phyloP scores from a whole-genome alignment of 2,888 invertebrate species.

The Stramonita haemastoma region DNA sequence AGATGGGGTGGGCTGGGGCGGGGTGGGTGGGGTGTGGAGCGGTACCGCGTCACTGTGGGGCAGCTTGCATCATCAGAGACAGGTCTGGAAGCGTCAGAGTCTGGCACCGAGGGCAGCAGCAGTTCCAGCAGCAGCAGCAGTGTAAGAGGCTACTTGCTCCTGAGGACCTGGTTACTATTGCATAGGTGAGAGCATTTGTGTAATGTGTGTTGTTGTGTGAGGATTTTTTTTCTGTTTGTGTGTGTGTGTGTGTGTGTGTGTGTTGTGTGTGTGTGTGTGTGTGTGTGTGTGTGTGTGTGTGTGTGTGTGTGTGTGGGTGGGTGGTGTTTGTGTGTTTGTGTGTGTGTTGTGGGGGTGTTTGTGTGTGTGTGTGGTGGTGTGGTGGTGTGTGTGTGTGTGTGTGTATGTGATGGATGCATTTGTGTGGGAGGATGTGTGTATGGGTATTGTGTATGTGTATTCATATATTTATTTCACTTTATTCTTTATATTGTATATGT shows the following conservation, averaged over 20 bases:
- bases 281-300: background rate
- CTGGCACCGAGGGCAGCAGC: too few relatives aligned
- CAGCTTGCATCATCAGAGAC: conserved; percentile 14
- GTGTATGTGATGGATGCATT: background rate
- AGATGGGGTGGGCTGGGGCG: too few relatives aligned
- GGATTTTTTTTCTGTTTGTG: background rate
- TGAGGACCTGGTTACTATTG: background rate
- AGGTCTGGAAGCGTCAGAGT: background rate
- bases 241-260: background rate
- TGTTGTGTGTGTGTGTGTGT: background rate
- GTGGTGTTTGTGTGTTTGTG: background rate
- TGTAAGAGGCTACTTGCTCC: background rate
- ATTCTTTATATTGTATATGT: too few relatives aligned
- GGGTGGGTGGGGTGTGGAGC: too few relatives aligned
- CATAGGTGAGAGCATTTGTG: too few relatives aligned
- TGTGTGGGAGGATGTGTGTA: background rate
- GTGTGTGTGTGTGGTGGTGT: background rate
- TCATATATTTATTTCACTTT: too few relatives aligned
- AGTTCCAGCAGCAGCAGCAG: too few relatives aligned
- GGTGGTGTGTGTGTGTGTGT: background rate
- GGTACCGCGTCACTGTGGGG: too few relatives aligned
- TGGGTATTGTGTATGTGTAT: too few relatives aligned
- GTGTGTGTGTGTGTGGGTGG: background rate
- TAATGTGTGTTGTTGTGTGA: background rate
- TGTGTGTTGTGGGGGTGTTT: background rate